phyloP scores from a whole-genome alignment of 2,797 vertebrate genomes.

The Champsocephalus esox region DNA sequence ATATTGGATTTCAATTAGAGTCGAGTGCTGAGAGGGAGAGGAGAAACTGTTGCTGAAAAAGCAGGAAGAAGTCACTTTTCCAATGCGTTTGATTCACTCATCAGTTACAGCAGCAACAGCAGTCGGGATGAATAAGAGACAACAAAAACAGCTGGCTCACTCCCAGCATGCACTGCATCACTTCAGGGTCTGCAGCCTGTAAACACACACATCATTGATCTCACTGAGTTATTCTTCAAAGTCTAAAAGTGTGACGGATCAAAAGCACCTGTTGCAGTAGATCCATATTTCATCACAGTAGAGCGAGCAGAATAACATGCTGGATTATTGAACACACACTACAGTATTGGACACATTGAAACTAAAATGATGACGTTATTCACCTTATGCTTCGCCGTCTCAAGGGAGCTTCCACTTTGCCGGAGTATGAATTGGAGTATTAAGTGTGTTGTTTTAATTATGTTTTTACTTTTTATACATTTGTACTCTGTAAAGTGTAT shows the following conservation, averaged over 20 bases:
- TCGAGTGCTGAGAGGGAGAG: conserved; percentile 36
- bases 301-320: too few species aligned
- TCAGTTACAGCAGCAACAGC: conserved; percentile 63
- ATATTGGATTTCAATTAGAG: conserved; percentile 62
- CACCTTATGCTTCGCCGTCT: too few species aligned
- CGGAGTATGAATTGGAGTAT: too few species aligned
- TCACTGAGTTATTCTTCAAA: conserved; percentile 68
- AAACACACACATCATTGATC: conserved; percentile 65
- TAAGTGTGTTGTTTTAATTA: too few species aligned
- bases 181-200: conserved; percentile 37
- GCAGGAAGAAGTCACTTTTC: conserved; percentile 54
- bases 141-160: conserved; percentile 62
- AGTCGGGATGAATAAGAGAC: conserved; percentile 71
- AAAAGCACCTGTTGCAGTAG: conserved; percentile 45
- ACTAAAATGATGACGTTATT: too few species aligned
- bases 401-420: too few species aligned
- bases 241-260: conserved; percentile 66
- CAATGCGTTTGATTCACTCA: conserved; percentile 66
- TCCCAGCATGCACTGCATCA: conserved; percentile 52
- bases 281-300: too few species aligned
- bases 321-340: too few species aligned
- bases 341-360: too few species aligned
- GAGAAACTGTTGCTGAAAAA: conserved; percentile 43
- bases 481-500: too few species aligned
- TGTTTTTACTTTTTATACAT: too few species aligned